A percentile compares a stretch with the other conserved stretches of the same genome.
Evolutionary conservation across 2,113 vertebrate species (phyloP).

Genomic region (Ariopsis seemanni): DNA sequence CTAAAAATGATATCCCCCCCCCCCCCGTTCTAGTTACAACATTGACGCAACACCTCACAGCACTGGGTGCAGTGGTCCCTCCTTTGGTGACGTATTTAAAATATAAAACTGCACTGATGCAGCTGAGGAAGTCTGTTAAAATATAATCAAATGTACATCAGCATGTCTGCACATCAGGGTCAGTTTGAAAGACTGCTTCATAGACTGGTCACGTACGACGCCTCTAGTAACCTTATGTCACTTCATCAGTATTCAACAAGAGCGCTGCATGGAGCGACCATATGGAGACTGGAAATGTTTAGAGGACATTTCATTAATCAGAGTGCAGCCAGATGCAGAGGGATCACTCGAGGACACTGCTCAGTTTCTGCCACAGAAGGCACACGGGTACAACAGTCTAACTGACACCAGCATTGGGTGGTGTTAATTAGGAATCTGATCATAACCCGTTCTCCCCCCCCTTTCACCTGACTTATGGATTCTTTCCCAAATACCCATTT

Average conservation of each 20-base stretch:
- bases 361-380: background rate
- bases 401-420: background rate
- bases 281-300: conserved; percentile 33
- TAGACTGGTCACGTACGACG: background rate
- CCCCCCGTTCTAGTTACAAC: background rate
- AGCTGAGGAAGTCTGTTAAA: background rate
- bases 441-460: too few species aligned
- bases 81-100: too few species aligned
- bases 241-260: conserved; percentile 34
- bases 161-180: background rate
- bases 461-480: too few species aligned
- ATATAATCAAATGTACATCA: background rate
- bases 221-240: conserved; percentile 11
- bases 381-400: too few species aligned
- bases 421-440: background rate
- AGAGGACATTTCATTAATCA: background rate
- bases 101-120: background rate
- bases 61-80: background rate
- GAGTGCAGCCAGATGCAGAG: background rate
- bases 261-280: background rate
- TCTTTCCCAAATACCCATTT: too few species aligned
- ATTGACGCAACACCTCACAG: background rate
- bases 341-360: background rate
- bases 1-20: background rate
- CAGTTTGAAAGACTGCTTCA: background rate